Conservation (phyloP, 2,888 invertebrate species). For the Plutella xylostella region DNA sequence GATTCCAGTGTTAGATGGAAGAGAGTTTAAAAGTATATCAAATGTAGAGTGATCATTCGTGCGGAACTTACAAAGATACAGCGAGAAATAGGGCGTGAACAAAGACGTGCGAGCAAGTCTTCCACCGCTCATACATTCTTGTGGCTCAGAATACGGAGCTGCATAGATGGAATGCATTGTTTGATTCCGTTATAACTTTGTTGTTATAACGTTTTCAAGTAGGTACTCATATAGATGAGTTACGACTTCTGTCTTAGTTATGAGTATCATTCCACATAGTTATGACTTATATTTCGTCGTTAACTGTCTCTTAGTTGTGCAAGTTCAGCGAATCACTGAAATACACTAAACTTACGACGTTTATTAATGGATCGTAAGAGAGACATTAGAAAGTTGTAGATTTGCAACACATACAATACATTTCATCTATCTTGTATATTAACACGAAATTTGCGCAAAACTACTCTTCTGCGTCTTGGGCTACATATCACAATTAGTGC, state of each 20-base stretch:
- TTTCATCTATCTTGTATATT: too few relatives aligned
- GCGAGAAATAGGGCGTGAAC: slow-evolving; percentile 42
- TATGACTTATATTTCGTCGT: slow-evolving; percentile 4
- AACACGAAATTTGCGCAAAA: too few relatives aligned
- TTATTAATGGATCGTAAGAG: too few relatives aligned
- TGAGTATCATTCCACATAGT: slow-evolving; percentile 13
- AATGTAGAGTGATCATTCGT: slow-evolving; percentile 33
- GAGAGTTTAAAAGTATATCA: slow-evolving; percentile 12
- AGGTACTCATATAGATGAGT: slow-evolving; percentile 22
- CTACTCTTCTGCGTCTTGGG: too few relatives aligned
- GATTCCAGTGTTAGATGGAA: too few relatives aligned
- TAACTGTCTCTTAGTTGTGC: too few relatives aligned
- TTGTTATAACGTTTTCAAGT: slow-evolving; percentile 24
- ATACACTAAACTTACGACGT: too few relatives aligned
- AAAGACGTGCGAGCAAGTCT: slow-evolving; percentile 28
- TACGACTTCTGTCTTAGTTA: slow-evolving; percentile 22
- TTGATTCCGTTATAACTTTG: slow-evolving; percentile 25
- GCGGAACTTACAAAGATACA: slow-evolving; percentile 48
- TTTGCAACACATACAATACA: too few relatives aligned
- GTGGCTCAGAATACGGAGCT: slow-evolving; percentile 18
- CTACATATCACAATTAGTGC: too few relatives aligned
- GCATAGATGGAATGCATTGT: slow-evolving; percentile 23
- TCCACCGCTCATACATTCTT: slow-evolving; percentile 24
- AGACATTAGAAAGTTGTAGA: too few relatives aligned
- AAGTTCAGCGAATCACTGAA: too few relatives aligned